Base-by-base conservation (phyloP, 92 coral and sea anemone genomes). In the Montipora capitata region DNA sequence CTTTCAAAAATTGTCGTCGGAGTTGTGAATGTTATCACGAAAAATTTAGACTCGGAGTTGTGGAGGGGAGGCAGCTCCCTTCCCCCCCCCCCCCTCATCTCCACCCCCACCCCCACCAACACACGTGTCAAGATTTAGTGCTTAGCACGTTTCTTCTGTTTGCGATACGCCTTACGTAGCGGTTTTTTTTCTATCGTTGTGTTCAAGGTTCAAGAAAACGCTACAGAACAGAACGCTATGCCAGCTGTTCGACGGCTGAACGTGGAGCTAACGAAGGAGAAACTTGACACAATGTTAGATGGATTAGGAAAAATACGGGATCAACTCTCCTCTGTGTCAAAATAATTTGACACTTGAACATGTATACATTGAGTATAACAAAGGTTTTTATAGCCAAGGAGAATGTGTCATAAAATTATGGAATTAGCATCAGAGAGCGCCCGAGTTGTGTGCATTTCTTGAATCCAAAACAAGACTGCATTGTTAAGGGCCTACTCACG, bases 221-320 rank as follows among this genome's bases (percentile, higher is more conserved):
- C 91, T 2, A 74, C 66, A 10, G 91, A 89, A 15, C 93, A 92
- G 65, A 89, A 93, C 71, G 80, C 88, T 18, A 92, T 95, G 75
- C 97, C 99, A 17, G 92, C 94, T 70, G 79, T 95, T 44, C 91
- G 85, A 39, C 82, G 97, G 67, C 65, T 97, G 56, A 97, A 97
- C 85, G 98, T 97, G 7, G 99, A 97, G 64, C 92, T 97, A 17
- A 97, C 98, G 10, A 97, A 97, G 65, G 98, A 97, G 88, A 97
- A 96, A 59, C 93, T 97, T 9, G 99, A 97, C 76, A 97, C 99
- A 11, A 96, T 97, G 96, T 70, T 97, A 72, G 98, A 97, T 74
- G 99, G 99, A 8, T 87, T 97, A 3, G 99, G 99, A 9, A 97
- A 97, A 68, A 97, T 97, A 68, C 77, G 98, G 48, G 97, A 97